phyloP scores from a whole-genome alignment of 1,140 invertebrate genomes.

The Ridgeia piscesae region DNA sequence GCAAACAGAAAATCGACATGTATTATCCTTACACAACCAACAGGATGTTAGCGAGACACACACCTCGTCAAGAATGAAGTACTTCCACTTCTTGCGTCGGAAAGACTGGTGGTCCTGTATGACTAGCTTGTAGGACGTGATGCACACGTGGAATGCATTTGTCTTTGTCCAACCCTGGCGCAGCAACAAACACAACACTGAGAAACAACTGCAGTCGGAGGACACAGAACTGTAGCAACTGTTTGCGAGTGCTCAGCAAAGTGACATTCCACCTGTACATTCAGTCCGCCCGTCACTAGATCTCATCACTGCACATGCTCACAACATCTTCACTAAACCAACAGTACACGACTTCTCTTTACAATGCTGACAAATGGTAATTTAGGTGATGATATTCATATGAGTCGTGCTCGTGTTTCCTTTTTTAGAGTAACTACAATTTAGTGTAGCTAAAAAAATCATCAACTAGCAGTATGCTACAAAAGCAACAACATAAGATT shows the following conservation, averaged over 20 bases:
- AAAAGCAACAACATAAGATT: neutral
- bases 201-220: neutral
- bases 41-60: neutral
- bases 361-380: neutral
- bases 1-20: neutral
- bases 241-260: neutral
- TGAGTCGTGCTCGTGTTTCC: no score
- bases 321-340: neutral
- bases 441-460: no score
- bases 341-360: neutral
- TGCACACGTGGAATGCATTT: constrained; percentile 99
- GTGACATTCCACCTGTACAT: constrained; percentile 4
- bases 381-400: neutral
- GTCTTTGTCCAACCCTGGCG: constrained; percentile 92
- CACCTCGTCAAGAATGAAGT: constrained; percentile 94
- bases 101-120: constrained; percentile 99
- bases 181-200: constrained; percentile 33
- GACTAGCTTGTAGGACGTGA: constrained; percentile 98
- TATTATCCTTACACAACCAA: neutral
- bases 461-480: no score
- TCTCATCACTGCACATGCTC: neutral
- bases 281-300: neutral
- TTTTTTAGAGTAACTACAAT: neutral
- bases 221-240: neutral
- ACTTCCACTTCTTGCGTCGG: constrained; percentile 97